Evolutionary conservation across 2,888 invertebrate genomes (phyloP), one percentile per base, ranked within the genome.

Genomic region (Protonemura montana): DNA sequence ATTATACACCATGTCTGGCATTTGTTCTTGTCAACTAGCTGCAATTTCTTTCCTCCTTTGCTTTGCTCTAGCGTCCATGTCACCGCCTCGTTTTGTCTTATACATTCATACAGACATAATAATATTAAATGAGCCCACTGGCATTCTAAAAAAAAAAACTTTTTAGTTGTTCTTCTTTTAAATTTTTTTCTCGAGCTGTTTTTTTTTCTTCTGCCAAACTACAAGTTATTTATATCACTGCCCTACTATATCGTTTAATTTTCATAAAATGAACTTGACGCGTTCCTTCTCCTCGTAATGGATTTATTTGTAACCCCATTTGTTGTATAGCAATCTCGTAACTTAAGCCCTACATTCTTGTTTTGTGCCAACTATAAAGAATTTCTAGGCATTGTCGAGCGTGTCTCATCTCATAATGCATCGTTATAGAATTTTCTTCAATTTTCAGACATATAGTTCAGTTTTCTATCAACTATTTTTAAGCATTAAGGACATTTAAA

Each of bases 1-100:
- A 78, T 78, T 78, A 78, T 27, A 78, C 78, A 26, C 25, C 28
- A 78, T 78, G 78, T 78, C 26, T 27, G 78, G 28, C 78, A 78
- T 78, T 78, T 78, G 78, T 78, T 78, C 78, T 27, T 78, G 78
- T 78, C 78, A 28, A 27, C 78, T 26, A 25, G 78, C 25, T 78
- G 78, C 10, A 26, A n/a, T 28, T 26, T 78, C 78, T 59, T 59
- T 21, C 59, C 21, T 21, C 59, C 21, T 59, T 59, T 35, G 35
- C 35, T 35, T 35, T 35, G 35, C 35, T 3, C 35, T 10, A n/a
- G n/a, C 35, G 59, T 21, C 21, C 21, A 21, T 59, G 59, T 59
- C 59, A 59, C 59, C 59, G 13, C 59, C 59, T 10, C 59, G 59
- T 59, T 59, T 59, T 59, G 16, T 59, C 59, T 59, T 21, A 2